Evolutionary conservation across 2,113 vertebrate genomes (phyloP), one percentile per base, ranked within the genome.

Genomic region (Mirza zaza): DNA sequence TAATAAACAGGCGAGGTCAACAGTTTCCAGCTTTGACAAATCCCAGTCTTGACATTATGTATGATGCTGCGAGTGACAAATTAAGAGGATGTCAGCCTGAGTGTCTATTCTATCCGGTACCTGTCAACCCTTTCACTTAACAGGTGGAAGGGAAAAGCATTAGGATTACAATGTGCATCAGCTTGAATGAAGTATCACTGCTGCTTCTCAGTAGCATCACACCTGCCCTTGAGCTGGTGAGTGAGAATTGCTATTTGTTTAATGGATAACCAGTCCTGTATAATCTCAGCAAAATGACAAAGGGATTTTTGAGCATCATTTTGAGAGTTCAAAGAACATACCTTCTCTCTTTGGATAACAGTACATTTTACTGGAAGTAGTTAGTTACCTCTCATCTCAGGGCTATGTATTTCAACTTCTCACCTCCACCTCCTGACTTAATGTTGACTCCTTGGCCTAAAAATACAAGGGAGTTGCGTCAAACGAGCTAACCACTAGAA

Each of bases 391-490:
- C 63, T 86, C 34, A 14, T 85, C 75, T 87, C 65, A 39, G 32
- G 52, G 27, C 87, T 77, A 32, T 15, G 10, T 77, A 32, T 57
- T 75, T 65, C 55, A 90, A 92, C 23, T 63, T 6, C 32, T 71
- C 57, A 52, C 85, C 70, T 91, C 57, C 2, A 42, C 34, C 50
- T 45, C 12, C 42, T 52, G 75, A 90, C 63, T 83, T 73, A 55
- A 80, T 80, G 42, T 75, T 81, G 52, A 91, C 73, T 92, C 32
- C 11, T 89, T 76, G 75, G 12, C 65, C 70, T 91, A 57, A 90
- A 92, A 92, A 59, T 45, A 71, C 48, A 85, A 95, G 76, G 81
- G 68, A 94, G 39, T 83, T 98, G 45, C 89, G 80, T 85, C 77
- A 77, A 85, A 88, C 1, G 36, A 97, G 93, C 52, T 96, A 93